Evolutionary conservation across 92 coral and sea anemone species (phyloP), one percentile per base, ranked within the genome.

Genomic region (Porites lobata): DNA sequence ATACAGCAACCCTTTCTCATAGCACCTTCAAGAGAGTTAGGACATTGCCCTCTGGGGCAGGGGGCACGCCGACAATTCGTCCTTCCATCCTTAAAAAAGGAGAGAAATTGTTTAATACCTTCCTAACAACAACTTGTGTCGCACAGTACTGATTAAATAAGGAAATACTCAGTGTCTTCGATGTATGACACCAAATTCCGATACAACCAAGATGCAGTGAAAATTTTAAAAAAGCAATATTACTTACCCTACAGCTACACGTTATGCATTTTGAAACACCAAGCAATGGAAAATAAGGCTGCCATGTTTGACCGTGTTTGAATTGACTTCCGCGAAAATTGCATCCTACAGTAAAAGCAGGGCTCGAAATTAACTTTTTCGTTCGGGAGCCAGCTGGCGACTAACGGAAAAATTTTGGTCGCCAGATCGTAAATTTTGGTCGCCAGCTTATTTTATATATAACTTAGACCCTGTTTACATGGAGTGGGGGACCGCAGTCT

Each of bases 41-140:
- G 86, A 84, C 98, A 95, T 47, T 86, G 91, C 75, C 92, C 90
- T 75, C 69, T 80, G 18, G 98, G 98, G 78, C 98, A 95, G 19
- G 88, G 69, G 7, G 85, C 90, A 21, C 95, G 92, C 18, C 56
- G 50, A 47, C 98, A 95, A 50, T 64, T 81, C 3, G 91, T 68
- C 19, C 75, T 89, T 32, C 98, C 94, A 20, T 95, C 87, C 98
- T 95, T 87, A 38, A 76, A 66, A 12, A 43, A 11, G 20, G 26
- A 21, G 1, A 52, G 8, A 54, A 38, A 3, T 38, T 38, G 47
- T 38, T 38, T 38, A 38, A 56, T 8, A 56, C 15, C 15, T 56
- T 10, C 61, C 11, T 56, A 56, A 10, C 17, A 56, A 14, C 11
- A 56, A 10, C 61, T 2, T 56, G 11, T 56, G 61, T 10, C 61